Evolutionary conservation across 2,888 invertebrate genomes (phyloP).

Genomic region (Pyrocoelia pectoralis): DNA sequence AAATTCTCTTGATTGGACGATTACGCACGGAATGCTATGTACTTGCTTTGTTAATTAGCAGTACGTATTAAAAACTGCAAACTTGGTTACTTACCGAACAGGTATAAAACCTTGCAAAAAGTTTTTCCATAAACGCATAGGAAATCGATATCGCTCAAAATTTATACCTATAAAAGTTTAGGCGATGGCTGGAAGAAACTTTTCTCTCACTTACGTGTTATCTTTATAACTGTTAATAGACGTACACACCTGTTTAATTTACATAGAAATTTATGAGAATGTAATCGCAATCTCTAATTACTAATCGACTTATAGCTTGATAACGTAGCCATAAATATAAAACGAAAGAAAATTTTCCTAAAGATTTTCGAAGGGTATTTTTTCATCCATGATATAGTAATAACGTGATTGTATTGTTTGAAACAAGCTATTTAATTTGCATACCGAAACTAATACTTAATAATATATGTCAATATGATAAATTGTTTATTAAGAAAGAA

Average conservation of each 20-base stretch:
- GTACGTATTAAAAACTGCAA: conserved; percentile 4
- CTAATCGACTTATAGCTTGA: conserved; percentile 27
- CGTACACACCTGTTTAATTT: conserved; percentile 39
- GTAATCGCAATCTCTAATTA: conserved; percentile 33
- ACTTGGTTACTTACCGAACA: conserved; percentile 7
- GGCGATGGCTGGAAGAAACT: not conserved
- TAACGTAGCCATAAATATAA: not conserved
- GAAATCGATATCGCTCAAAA: not conserved
- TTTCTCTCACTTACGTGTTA: conserved; percentile 14
- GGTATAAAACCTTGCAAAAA: not conserved
- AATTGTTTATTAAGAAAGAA: conserved; percentile 19
- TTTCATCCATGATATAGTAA: not conserved
- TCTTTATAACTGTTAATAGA: conserved; percentile 14
- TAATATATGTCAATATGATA: conserved; percentile 16
- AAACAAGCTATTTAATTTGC: conserved; percentile 13
- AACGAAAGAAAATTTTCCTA: not conserved
- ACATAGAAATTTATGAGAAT: conserved; percentile 38
- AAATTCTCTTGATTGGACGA: conserved; percentile 4
- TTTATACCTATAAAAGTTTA: not conserved
- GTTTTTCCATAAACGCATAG: not conserved
- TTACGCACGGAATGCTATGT: conserved; percentile 5
- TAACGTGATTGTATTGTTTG: not conserved
- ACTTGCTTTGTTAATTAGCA: conserved; percentile 3
- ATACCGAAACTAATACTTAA: conserved; percentile 17
- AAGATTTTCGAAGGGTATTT: not conserved